Conservation (phyloP, 2,797 vertebrate genomes). For the Graptemys geographica region DNA sequence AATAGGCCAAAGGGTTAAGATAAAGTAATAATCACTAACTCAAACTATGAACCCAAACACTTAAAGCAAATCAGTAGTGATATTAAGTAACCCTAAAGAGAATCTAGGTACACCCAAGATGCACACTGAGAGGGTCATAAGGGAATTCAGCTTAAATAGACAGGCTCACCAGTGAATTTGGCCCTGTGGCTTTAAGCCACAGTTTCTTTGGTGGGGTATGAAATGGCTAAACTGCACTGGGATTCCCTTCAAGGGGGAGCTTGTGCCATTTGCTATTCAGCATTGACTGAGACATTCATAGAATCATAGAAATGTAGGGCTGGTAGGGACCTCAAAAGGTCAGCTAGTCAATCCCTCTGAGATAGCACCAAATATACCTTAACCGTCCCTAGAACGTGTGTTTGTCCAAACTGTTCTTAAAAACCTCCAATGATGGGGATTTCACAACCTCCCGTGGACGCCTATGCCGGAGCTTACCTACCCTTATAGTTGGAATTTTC, state of each 20-base stretch:
- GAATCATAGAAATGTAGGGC: neutral
- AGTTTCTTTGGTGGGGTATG: neutral
- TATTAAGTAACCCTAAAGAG: neutral
- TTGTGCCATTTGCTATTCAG: neutral
- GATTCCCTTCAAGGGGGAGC: neutral
- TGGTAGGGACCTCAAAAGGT: neutral
- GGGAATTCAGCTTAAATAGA: neutral
- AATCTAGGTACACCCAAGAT: neutral
- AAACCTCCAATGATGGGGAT: neutral
- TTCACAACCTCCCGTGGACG: neutral
- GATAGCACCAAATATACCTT: neutral
- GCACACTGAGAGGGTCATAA: neutral
- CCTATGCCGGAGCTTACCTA: neutral
- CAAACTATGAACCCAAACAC: neutral
- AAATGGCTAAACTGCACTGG: neutral
- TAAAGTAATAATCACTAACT: neutral
- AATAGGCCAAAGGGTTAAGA: neutral
- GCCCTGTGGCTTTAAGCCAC: neutral
- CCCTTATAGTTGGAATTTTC: neutral
- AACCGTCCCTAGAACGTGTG: no score
- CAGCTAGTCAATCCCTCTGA: neutral
- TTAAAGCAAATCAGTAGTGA: neutral
- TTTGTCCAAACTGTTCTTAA: no score
- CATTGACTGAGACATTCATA: rapidly evolving
- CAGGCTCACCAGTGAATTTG: neutral